These are phyloP conservation scores for Hirudo medicinalis DNA, from an alignment of 1,140 invertebrate genomes.

Conservation along the genomic window DNA sequence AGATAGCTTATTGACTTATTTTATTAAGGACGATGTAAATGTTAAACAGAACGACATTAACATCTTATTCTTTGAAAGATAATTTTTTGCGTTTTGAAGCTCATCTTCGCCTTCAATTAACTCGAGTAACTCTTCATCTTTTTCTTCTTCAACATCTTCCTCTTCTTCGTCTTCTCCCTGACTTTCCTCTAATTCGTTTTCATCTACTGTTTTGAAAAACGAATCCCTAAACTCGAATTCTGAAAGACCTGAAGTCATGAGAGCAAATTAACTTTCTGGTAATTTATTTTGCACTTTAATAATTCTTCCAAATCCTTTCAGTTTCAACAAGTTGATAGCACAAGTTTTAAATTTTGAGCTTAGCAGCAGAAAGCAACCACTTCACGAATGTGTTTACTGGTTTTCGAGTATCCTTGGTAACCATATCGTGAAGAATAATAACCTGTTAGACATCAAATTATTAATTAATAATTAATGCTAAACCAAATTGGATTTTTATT, in stretches of 20 bases:
- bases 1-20: background rate
- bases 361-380: too few relatives aligned
- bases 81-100: background rate
- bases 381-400: too few relatives aligned
- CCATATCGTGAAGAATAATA: too few relatives aligned
- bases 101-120: slow-evolving; percentile 1
- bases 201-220: background rate
- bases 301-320: too few relatives aligned
- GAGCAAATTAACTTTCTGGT: too few relatives aligned
- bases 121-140: background rate
- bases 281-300: too few relatives aligned
- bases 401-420: too few relatives aligned
- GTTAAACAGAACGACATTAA: background rate
- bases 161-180: background rate
- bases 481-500: too few relatives aligned
- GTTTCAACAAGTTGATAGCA: too few relatives aligned
- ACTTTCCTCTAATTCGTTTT: background rate
- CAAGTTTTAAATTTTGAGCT: too few relatives aligned
- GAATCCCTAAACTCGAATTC: background rate
- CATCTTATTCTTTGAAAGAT: slow-evolving; percentile 1
- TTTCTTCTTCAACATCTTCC: background rate
- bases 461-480: too few relatives aligned
- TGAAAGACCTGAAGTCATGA: background rate
- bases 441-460: too few relatives aligned
- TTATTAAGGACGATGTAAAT: background rate